Evolutionary conservation across 2,888 invertebrate genomes (phyloP).

Genomic region (Melinaea marsaeus): DNA sequence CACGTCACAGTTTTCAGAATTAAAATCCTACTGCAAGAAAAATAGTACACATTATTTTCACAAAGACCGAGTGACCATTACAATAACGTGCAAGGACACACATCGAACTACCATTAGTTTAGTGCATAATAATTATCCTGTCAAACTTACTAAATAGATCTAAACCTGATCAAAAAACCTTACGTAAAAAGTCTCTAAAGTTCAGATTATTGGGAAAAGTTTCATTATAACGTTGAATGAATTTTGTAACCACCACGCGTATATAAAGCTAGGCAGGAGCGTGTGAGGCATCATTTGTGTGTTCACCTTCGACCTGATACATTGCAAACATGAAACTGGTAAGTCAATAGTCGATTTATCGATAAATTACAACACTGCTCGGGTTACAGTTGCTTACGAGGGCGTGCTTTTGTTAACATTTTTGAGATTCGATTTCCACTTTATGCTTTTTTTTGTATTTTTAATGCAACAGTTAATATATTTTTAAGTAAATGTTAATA

Average conservation of each 20-base stretch:
- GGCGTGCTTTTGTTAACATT: no score
- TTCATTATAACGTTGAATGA: slow-evolving; percentile 61
- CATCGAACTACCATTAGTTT: background rate
- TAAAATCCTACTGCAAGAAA: no score
- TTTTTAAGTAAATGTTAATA: no score
- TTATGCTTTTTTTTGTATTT: no score
- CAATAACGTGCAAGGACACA: background rate
- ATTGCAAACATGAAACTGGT: slow-evolving; percentile 66
- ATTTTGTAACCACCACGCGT: slow-evolving; percentile 59
- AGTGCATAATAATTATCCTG: slow-evolving; percentile 4
- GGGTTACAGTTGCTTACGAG: no score
- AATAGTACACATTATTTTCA: no score
- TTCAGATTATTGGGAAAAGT: slow-evolving; percentile 59
- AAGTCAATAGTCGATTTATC: slow-evolving; percentile 40
- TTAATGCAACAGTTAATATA: no score
- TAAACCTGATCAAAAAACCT: slow-evolving; percentile 27
- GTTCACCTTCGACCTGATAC: slow-evolving; percentile 60
- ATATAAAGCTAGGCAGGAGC: slow-evolving; percentile 56
- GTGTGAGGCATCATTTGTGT: slow-evolving; percentile 54
- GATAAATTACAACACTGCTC: slow-evolving; percentile 3
- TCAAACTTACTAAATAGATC: background rate
- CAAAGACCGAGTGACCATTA: background rate
- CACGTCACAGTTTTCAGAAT: no score
- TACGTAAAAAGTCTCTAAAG: slow-evolving; percentile 53
- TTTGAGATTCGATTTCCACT: no score